These are phyloP conservation scores for Hypothenemus hampei DNA, from an alignment of 1,140 invertebrate genomes.

Conservation along the genomic window DNA sequence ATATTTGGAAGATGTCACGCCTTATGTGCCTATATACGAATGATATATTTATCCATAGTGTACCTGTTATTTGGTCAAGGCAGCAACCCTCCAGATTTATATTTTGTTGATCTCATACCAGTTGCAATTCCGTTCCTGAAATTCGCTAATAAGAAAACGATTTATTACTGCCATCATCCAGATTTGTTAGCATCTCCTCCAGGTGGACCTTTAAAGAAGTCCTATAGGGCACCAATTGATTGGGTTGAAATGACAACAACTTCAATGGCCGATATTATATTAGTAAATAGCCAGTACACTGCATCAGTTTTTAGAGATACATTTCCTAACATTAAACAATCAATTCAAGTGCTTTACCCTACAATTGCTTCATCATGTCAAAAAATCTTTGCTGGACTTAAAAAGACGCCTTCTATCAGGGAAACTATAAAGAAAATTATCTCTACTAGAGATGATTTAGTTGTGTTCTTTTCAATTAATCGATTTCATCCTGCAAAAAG, in stretches of 20 bases:
- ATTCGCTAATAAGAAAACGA: conserved; percentile 60
- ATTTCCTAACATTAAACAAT: conserved; percentile 62
- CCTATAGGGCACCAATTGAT: conserved; percentile 88
- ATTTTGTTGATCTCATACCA: conserved; percentile 92
- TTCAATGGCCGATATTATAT: conserved; percentile 73
- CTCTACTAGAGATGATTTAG: conserved; percentile 48
- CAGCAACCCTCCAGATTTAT: conserved; percentile 65
- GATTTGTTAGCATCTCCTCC: conserved; percentile 80
- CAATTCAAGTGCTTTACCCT: conserved; percentile 87
- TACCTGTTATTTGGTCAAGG: conserved; percentile 54
- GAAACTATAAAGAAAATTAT: conserved; percentile 36
- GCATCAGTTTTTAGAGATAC: conserved; percentile 77
- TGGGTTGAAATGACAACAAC: conserved; percentile 90
- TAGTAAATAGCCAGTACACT: conserved; percentile 96
- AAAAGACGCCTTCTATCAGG: conserved; percentile 22
- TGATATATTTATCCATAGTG: conserved; percentile 64
- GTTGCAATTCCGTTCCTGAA: conserved; percentile 78
- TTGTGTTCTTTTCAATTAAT: conserved; percentile 90
- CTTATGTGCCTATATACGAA: conserved; percentile 88
- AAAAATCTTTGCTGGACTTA: conserved; percentile 25
- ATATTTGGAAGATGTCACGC: conserved; percentile 85
- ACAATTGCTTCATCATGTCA: conserved; percentile 58
- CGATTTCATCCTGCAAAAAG: conserved; percentile 98
- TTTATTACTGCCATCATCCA: conserved; percentile 99
- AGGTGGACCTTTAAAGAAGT: conserved; percentile 62